Conservation (phyloP, 2,888 invertebrate species). For the Nemapogon koenigi region DNA sequence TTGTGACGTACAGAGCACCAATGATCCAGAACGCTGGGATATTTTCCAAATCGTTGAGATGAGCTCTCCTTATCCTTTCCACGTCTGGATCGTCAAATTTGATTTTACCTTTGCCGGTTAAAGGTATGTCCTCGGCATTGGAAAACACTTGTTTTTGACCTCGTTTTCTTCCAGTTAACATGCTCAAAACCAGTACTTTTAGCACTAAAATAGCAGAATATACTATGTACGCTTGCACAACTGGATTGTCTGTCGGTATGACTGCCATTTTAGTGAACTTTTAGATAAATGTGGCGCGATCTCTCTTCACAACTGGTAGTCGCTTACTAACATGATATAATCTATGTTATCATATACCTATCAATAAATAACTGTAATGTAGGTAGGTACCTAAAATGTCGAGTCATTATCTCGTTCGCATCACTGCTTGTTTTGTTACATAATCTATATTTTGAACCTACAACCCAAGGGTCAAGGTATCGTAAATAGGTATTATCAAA, state of each 20-base stretch:
- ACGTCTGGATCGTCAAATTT: constrained; percentile 38
- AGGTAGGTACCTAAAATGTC: too few relatives aligned
- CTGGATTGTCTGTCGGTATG: constrained; percentile 26
- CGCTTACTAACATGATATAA: too few relatives aligned
- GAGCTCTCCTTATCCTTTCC: constrained; percentile 59
- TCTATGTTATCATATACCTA: too few relatives aligned
- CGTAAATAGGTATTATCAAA: too few relatives aligned
- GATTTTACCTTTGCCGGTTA: constrained; percentile 27
- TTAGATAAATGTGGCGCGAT: too few relatives aligned
- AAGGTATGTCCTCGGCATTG: constrained; percentile 14
- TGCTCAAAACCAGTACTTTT: constrained; percentile 30
- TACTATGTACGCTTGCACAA: constrained; percentile 39
- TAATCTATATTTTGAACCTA: too few relatives aligned
- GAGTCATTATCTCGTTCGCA: too few relatives aligned
- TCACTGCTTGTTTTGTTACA: too few relatives aligned
- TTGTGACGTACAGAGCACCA: constrained; percentile 66
- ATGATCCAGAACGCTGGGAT: constrained; percentile 70
- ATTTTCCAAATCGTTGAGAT: constrained; percentile 76
- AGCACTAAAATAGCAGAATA: constrained; percentile 40
- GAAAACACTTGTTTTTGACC: constrained; percentile 12
- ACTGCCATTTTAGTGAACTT: constrained; percentile 28
- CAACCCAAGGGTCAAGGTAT: too few relatives aligned
- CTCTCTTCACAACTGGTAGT: too few relatives aligned
- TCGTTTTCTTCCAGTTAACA: constrained; percentile 26
- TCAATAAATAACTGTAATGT: too few relatives aligned